Conservation (phyloP, 2,797 vertebrate genomes). For the Austrolebias charrua region DNA sequence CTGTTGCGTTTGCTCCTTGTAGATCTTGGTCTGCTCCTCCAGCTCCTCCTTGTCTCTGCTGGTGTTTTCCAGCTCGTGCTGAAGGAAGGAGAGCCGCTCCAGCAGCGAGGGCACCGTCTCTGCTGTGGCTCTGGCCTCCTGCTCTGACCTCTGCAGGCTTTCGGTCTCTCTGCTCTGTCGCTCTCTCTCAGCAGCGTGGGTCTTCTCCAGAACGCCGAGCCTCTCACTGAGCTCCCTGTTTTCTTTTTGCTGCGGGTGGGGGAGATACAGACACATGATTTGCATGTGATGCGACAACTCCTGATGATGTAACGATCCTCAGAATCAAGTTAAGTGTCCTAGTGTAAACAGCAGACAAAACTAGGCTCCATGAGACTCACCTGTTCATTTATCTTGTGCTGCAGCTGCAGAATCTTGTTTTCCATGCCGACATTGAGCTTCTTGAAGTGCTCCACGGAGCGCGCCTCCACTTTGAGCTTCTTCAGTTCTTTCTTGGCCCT, state of each 20-base stretch:
- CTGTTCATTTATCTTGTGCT: conserved; percentile 93
- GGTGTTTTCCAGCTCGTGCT: conserved; percentile 84
- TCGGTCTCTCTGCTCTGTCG: conserved; percentile 83
- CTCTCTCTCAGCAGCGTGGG: conserved; percentile 80
- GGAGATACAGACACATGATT: conserved; percentile 53
- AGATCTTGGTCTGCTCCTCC: conserved; percentile 78
- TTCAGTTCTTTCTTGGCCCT: conserved; percentile 89
- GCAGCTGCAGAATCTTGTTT: conserved; percentile 97
- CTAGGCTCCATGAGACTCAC: conserved; percentile 65
- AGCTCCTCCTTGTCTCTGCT: conserved; percentile 82
- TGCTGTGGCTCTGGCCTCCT: conserved; percentile 81
- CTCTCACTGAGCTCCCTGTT: conserved; percentile 88
- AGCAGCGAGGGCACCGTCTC: conserved; percentile 82
- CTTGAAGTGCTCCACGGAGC: conserved; percentile 93
- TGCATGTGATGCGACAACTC: conserved; percentile 64
- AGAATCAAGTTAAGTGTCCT: background rate
- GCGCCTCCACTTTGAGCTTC: conserved; percentile 90
- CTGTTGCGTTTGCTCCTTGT: conserved; percentile 84
- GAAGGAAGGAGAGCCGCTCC: conserved; percentile 88
- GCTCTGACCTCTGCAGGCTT: conserved; percentile 81
- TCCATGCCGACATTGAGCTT: conserved; percentile 94
- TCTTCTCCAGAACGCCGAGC: conserved; percentile 77
- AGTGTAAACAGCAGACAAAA: conserved; percentile 23
- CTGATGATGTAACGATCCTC: conserved; percentile 40
- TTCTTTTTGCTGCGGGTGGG: conserved; percentile 85